Evolutionary conservation across 2,888 invertebrate species (phyloP), one percentile per base, ranked within the genome.

Genomic region (Phyto melanocephala): DNA sequence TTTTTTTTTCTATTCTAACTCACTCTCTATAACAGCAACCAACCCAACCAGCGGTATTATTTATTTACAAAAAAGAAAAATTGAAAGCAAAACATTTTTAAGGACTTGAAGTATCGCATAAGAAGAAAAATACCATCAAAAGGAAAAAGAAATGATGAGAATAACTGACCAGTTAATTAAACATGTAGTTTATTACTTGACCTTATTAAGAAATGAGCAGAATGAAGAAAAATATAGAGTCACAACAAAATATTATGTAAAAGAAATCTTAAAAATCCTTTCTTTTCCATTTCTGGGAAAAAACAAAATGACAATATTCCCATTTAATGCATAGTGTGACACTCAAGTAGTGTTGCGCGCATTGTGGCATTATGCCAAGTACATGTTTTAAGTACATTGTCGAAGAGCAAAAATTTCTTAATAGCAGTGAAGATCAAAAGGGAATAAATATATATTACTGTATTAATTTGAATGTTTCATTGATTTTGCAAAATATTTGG

Each of bases 301-400:
- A 70, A 65, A n/a, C n/a, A 56, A 63, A 24, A 10, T 72, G 47
- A 60, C 52, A 63, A 72, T 56, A 68, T 78, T 78, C 33, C 63
- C 50, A 58, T 74, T 74, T 68, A 20, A 68, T 47, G 20, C 40
- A 56, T 50, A 74, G 56, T 74, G 20, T 74, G 35, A 71, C 67
- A 77, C 35, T n/a, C n/a, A n/a, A n/a, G n/a, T n/a, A n/a, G n/a
- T n/a, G n/a, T n/a, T n/a, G n/a, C n/a, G n/a, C n/a, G n/a, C n/a
- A n/a, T n/a, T n/a, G n/a, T 78, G 81, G 75, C 81, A 75, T 65
- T 33, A 65, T 75, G 78, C 78, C 81, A 82, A 82, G 56, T 75
- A 82, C 65, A 70, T 78, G 70, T 74, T 77, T 67, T 70, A 56
- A 62, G 22, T 35, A 60, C 15, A 28, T 28, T 35, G 13, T 10